phyloP scores from a whole-genome alignment of 2,113 vertebrate species.

The Epinephelus fuscoguttatus region DNA sequence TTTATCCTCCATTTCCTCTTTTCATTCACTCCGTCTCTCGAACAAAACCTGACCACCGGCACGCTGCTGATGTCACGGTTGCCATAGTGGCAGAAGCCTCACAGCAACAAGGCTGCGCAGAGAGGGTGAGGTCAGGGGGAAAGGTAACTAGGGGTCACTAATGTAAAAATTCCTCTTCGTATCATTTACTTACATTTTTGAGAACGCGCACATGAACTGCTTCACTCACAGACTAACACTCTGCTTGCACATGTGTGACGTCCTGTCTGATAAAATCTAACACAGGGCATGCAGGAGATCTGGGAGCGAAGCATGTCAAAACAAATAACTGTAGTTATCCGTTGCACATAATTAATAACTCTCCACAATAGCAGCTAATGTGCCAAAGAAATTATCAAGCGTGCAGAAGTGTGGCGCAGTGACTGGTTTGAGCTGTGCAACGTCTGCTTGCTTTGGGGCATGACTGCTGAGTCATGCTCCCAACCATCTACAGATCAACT shows the following conservation, averaged over 20 bases:
- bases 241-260: neutral
- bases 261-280: neutral
- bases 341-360: neutral
- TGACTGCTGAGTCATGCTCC: slow-evolving; percentile 49
- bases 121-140: slow-evolving; percentile 71
- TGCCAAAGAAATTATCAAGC: slow-evolving; percentile 10
- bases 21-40: slow-evolving; percentile 65
- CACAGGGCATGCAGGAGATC: neutral
- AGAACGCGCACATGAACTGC: neutral
- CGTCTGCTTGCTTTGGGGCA: slow-evolving; percentile 25
- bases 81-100: slow-evolving; percentile 83
- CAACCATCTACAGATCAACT: slow-evolving; percentile 22
- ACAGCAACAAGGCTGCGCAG: slow-evolving; percentile 55
- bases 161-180: slow-evolving; percentile 40
- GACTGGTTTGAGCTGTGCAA: slow-evolving; percentile 23
- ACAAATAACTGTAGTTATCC: neutral
- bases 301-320: neutral
- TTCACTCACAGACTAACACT: neutral
- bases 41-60: slow-evolving; percentile 79
- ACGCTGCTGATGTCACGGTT: slow-evolving; percentile 85
- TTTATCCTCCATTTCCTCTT: slow-evolving; percentile 72
- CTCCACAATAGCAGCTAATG: neutral
- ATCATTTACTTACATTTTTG: slow-evolving; percentile 19
- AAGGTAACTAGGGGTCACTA: slow-evolving; percentile 77
- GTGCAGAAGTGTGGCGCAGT: neutral